phyloP scores from a whole-genome alignment of 2,888 invertebrate genomes.

The Nemurella pictetii region DNA sequence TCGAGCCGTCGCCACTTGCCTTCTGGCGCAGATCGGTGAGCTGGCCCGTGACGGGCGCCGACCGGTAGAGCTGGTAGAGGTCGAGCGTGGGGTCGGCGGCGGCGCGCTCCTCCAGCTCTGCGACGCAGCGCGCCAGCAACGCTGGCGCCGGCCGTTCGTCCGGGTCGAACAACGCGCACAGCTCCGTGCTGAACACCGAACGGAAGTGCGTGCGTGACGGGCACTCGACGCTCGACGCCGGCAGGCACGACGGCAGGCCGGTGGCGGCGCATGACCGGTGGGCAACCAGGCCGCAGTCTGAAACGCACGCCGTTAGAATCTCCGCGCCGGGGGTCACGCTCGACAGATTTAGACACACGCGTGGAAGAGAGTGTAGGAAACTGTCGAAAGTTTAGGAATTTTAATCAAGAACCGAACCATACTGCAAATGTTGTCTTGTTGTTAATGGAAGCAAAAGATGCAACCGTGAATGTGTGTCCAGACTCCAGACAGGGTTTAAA shows the following conservation, averaged over 20 bases:
- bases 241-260: slow-evolving; percentile 62
- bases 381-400: too few relatives aligned
- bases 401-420: too few relatives aligned
- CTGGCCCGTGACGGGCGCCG: slow-evolving; percentile 63
- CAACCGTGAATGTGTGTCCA: too few relatives aligned
- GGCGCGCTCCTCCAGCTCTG: slow-evolving; percentile 64
- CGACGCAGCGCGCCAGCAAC: slow-evolving; percentile 61
- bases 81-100: slow-evolving; percentile 57
- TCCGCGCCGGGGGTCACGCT: too few relatives aligned
- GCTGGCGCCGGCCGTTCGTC: slow-evolving; percentile 61
- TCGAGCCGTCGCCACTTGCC: too few relatives aligned
- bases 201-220: slow-evolving; percentile 49
- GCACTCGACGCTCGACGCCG: slow-evolving; percentile 49
- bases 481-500: too few relatives aligned
- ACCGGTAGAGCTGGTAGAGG: slow-evolving; percentile 68
- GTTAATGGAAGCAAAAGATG: too few relatives aligned
- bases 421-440: too few relatives aligned
- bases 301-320: too few relatives aligned
- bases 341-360: too few relatives aligned
- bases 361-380: too few relatives aligned
- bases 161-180: slow-evolving; percentile 65
- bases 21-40: slow-evolving; percentile 60
- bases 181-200: slow-evolving; percentile 64
- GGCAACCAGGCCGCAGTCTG: slow-evolving; percentile 70
- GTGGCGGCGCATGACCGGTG: slow-evolving; percentile 71